Percentiles rank a stretch among this genome's conserved stretches.
These are phyloP conservation scores for Egretta garzetta DNA, from an alignment of 2,113 vertebrate genomes.

Conservation along the genomic window DNA sequence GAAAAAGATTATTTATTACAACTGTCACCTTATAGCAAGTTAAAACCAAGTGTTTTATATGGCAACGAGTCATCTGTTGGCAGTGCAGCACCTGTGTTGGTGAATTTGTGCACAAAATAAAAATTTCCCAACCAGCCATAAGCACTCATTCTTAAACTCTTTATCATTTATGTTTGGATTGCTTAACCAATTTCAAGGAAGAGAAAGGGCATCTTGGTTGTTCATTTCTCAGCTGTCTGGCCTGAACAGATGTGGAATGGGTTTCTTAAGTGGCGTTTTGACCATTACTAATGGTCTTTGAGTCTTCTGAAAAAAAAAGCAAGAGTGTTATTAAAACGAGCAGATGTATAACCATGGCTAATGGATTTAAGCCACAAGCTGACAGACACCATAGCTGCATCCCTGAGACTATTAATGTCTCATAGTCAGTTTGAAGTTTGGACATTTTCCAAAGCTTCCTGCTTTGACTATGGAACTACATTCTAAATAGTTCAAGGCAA, in stretches of 20 bases:
- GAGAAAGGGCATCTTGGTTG: background rate
- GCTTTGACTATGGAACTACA: background rate
- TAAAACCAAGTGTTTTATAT: background rate
- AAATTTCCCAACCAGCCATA: background rate
- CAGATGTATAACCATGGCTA: background rate
- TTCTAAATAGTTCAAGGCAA: background rate
- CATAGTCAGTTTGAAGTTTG: background rate
- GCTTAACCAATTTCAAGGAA: background rate
- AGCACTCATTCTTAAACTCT: background rate
- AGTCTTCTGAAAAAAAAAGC: background rate
- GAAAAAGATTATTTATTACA: background rate
- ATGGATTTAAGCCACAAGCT: background rate
- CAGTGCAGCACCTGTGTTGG: background rate
- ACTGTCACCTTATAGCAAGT: background rate
- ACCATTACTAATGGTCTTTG: background rate
- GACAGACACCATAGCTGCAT: background rate
- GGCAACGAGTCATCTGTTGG: background rate
- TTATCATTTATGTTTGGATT: background rate
- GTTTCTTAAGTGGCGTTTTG: background rate
- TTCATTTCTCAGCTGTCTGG: background rate
- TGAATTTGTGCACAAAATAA: background rate
- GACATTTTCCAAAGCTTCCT: background rate
- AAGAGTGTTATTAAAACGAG: background rate
- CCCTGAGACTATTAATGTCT: background rate
- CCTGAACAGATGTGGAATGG: background rate